Evolutionary conservation across 2,797 vertebrate species (phyloP).

Genomic region (Onychomys leucogaster): DNA sequence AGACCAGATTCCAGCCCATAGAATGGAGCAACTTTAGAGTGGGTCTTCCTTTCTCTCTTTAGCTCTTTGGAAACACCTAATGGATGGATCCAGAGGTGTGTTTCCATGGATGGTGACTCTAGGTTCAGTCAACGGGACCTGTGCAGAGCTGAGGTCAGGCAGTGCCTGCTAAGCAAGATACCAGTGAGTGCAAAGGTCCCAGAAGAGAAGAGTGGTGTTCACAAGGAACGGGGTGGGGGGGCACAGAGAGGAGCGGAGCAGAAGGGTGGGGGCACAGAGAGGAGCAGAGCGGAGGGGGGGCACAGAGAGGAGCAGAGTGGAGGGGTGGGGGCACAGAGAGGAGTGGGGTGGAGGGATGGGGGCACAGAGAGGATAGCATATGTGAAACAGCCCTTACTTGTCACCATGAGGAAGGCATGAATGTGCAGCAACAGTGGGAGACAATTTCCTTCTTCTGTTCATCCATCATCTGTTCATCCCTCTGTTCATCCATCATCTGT

Average conservation of each 20-base stretch:
- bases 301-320: too few relatives aligned
- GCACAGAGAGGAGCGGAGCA: background rate
- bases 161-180: background rate
- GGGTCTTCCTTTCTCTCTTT: background rate
- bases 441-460: background rate
- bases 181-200: background rate
- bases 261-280: background rate
- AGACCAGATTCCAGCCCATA: background rate
- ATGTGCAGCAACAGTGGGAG: background rate
- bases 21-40: background rate
- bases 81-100: background rate
- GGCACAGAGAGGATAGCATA: background rate
- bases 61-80: background rate
- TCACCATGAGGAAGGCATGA: background rate
- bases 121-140: background rate
- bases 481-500: fast-evolving
- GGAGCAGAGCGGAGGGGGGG: background rate
- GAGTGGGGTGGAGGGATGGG: too few relatives aligned
- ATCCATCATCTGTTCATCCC: too few relatives aligned
- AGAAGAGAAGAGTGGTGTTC: background rate
- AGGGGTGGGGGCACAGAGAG: background rate
- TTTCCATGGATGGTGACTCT: background rate
- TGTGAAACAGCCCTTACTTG: background rate
- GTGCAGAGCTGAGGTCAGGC: background rate
- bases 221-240: background rate